A percentile compares a stretch with the other conserved stretches of the same genome.
Conservation (phyloP, 2,888 invertebrate genomes). For the Caradrina kadenii region DNA sequence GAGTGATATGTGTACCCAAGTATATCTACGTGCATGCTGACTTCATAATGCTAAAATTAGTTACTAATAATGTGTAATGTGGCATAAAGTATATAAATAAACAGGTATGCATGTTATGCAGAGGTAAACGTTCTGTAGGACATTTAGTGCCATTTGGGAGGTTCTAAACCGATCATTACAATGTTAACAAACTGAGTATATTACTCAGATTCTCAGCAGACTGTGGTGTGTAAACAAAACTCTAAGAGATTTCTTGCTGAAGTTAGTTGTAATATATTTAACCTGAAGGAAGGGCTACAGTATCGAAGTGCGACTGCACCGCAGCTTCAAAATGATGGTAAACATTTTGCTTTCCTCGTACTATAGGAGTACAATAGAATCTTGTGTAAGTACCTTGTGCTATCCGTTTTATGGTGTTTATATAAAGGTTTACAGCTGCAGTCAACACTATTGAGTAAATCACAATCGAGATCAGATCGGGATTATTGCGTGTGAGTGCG, state of each 20-base stretch:
- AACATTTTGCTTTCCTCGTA: conserved; percentile 31
- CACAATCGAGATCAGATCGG: conserved; percentile 20
- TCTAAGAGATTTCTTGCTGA: conserved; percentile 17
- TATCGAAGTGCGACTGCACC: conserved; percentile 16
- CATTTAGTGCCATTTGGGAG: conserved; percentile 48
- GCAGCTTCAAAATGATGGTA: conserved; percentile 29
- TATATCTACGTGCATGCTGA: conserved; percentile 84
- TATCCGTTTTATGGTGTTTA: conserved; percentile 19
- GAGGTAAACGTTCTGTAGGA: conserved; percentile 76
- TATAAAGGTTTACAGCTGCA: conserved; percentile 26
- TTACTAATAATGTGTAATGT: conserved; percentile 76
- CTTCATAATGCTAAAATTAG: conserved; percentile 83
- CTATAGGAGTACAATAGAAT: conserved; percentile 28
- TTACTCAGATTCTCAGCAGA: conserved; percentile 9
- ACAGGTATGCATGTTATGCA: conserved; percentile 74
- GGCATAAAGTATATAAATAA: conserved; percentile 79
- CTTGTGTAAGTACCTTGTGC: conserved; percentile 13
- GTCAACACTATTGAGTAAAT: conserved; percentile 5
- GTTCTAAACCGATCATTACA: conserved; percentile 31
- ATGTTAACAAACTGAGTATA: conserved; percentile 27
- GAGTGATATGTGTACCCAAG: conserved; percentile 80
- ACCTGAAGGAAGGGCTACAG: conserved; percentile 1
- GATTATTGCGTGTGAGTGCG: conserved; percentile 17
- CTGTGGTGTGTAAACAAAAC: conserved; percentile 25
- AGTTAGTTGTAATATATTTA: conserved; percentile 19